Evolutionary conservation across 2,797 vertebrate genomes (phyloP), one percentile per base, ranked within the genome.

Genomic region (Xiphophorus birchmanni): DNA sequence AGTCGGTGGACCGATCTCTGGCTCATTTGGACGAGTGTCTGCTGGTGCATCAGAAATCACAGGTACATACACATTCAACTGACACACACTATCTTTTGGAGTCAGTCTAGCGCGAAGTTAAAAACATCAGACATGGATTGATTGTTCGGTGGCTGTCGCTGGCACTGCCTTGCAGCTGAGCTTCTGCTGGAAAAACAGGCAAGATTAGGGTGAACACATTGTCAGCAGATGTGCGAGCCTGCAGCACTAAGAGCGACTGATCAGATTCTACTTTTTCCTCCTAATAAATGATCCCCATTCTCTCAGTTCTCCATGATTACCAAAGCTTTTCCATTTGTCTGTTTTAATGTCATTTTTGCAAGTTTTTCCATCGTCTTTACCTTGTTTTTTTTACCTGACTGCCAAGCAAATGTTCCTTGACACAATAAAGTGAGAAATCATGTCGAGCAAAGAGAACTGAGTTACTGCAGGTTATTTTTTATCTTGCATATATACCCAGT

Each of bases 1-100:
- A 98, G 81, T 96, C 97, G 0, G 99, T 99, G 88, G 97, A 99
- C 89, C 97, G 99, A 42, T 97, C 97, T 0, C 96, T 99, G 47
- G 92, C 95, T 5, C 98, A 98, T 90, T 92, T 99, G 91, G 98
- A 99, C 58, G 89, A 89, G 50, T 99, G 98, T 93, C 94, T 99
- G 60, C 88, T 94, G 54, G 82, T 97, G 37, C 96, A 97, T 78
- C 96, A 97, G 13, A 91, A 96, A 69, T 96, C 95, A 29, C 93
- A 97, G 94, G 98, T 99, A 93, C 26, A 45, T 54, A 45, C 67
- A 69, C 40, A 73, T 42, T 12, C 12, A n/a, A 23, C 63, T 58
- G 8, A 42, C 50, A 81, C 32, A n/a, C 56, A 5, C 45, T 0
- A 0, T 23, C 45, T 42, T 47, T 75, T 77, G 42, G 23, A 78